phyloP scores from a whole-genome alignment of 1,140 invertebrate genomes.

The Arion vulgaris region DNA sequence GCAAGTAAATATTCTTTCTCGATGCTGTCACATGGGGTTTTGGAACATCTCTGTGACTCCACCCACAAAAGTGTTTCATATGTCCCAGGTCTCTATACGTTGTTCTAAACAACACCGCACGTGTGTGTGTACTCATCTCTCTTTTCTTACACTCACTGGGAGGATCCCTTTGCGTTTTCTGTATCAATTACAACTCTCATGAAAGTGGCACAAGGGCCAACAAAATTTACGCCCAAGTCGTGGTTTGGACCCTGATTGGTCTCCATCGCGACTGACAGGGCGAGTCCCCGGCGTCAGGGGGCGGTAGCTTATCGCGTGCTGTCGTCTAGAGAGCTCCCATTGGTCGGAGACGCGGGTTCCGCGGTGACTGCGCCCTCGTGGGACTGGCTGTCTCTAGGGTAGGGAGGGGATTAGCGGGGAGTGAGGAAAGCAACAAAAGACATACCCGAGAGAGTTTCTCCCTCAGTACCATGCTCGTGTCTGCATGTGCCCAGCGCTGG shows the following conservation, averaged over 20 bases:
- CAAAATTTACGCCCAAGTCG: conserved; percentile 23
- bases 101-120: not conserved
- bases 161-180: conserved; percentile 32
- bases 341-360: conserved; percentile 50
- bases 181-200: conserved; percentile 42
- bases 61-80: not conserved
- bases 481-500: conserved; percentile 25
- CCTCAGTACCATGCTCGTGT: conserved; percentile 52
- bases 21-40: not conserved
- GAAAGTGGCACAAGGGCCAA: conserved; percentile 38
- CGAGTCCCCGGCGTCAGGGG: conserved; percentile 42
- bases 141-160: not conserved
- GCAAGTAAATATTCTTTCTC: not conserved
- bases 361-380: conserved; percentile 50
- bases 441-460: conserved; percentile 63
- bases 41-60: not conserved
- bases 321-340: conserved; percentile 48
- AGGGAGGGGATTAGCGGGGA: conserved; percentile 57
- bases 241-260: conserved; percentile 46
- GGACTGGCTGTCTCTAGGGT: conserved; percentile 53
- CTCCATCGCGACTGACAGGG: conserved; percentile 35
- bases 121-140: not conserved
- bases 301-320: conserved; percentile 46
- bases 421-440: conserved; percentile 69
- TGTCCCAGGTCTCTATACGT: not conserved